Base-by-base conservation (phyloP, 2,888 invertebrate genomes). In the Campaea margaritaria region DNA sequence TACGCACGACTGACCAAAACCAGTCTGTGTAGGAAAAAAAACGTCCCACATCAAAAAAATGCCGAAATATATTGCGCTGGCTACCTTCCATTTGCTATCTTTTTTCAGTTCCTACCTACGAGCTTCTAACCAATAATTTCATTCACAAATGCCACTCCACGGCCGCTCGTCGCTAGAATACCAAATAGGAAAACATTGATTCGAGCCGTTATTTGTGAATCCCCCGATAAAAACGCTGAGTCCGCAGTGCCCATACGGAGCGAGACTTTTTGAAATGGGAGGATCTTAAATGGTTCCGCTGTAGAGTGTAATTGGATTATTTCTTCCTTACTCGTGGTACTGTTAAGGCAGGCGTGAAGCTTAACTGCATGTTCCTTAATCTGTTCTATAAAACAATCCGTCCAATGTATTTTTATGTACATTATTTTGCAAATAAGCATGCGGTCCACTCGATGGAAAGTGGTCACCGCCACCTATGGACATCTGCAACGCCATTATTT, bases 181-280 rank as follows among this genome's bases (percentile, higher is more conserved):
- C 79, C 66, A 78, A 84, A 79, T 74, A 74, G 76, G 74, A 66
- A 69, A 79, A 79, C 81, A 81, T 86, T 83, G 82, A 83, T 83
- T 83, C 74, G 65, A 65, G 62, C 74, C 71, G 78, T 79, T 83
- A 79, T 81, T 76, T 78, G 75, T 59, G 70, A 72, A 69, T 54
- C 61, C 65, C 62, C 57, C 67, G 69, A 77, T 76, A 75, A 80
- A 76, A 75, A 67, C 62, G 66, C 58, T 57, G 56, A 61, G 56
- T 48, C 54, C 36, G 60, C 47, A 50, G 46, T 58, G 52, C 54
- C 62, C 53, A 64, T 66, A 54, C 50, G 59, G 63, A 56, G 58
- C 50, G 66, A 50, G 61, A 55, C 67, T 64, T 59, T 58, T 64
- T 47, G 60, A 61, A 65, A 65, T 58, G 38, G 28, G 46, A 42